Conservation (phyloP, 2,113 vertebrate species). For the Equus quagga region DNA sequence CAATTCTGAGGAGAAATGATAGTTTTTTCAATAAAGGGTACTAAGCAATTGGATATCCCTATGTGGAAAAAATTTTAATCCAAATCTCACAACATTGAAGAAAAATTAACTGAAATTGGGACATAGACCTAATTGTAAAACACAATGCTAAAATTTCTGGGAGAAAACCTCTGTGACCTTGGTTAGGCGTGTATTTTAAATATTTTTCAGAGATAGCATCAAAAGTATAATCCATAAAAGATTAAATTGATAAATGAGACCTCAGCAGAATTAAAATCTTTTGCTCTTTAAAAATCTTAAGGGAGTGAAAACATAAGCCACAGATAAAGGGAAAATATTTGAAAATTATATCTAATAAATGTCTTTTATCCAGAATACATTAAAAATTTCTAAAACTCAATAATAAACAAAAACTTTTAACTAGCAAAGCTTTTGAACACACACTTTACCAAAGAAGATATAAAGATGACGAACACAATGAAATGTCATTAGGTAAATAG, state of each 20-base stretch:
- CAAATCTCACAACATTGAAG: background rate
- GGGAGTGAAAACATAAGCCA: background rate
- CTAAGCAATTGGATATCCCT: background rate
- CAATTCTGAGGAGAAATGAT: background rate
- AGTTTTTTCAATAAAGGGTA: background rate
- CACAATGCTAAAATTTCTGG: background rate
- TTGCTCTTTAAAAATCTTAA: background rate
- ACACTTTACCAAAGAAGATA: background rate
- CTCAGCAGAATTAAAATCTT: background rate
- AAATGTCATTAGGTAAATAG: background rate
- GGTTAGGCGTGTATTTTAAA: background rate
- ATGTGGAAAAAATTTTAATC: background rate
- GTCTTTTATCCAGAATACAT: background rate
- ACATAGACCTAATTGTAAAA: background rate
- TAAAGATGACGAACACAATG: background rate
- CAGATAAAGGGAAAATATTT: background rate
- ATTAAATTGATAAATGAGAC: background rate
- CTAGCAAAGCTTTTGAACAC: background rate
- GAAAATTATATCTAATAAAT: background rate
- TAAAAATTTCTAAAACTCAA: background rate
- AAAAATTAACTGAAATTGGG: background rate
- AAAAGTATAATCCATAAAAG: background rate
- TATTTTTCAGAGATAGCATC: background rate
- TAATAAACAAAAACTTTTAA: background rate
- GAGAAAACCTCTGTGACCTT: background rate